phyloP scores from a whole-genome alignment of 2,797 vertebrate genomes.

The Gambelia wislizenii region DNA sequence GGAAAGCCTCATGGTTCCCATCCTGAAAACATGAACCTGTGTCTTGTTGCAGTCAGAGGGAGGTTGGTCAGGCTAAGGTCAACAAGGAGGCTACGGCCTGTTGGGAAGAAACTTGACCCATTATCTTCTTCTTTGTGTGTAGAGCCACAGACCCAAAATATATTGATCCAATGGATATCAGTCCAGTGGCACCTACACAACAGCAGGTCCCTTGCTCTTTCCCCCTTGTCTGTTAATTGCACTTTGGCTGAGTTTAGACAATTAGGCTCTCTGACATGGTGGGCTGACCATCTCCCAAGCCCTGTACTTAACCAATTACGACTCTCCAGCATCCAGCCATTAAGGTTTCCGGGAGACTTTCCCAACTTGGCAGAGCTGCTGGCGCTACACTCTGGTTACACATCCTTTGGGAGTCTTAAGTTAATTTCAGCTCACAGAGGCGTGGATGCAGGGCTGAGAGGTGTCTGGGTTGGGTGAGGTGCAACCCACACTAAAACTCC shows the following conservation, averaged over 20 bases:
- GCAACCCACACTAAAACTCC: too few relatives aligned
- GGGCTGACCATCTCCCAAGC: constrained; percentile 61
- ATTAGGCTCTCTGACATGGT: constrained; percentile 54
- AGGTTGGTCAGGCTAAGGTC: too few relatives aligned
- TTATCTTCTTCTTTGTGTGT: not conserved
- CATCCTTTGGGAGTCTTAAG: not conserved
- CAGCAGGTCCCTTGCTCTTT: too few relatives aligned
- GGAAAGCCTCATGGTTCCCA: too few relatives aligned
- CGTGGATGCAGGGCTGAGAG: not conserved
- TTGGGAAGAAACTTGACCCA: not conserved
- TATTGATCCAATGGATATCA: too few relatives aligned
- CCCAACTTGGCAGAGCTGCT: constrained; percentile 40
- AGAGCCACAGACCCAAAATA: too few relatives aligned
- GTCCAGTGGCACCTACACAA: not conserved
- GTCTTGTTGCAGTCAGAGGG: too few relatives aligned
- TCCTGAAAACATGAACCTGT: too few relatives aligned
- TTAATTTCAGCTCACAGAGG: not conserved
- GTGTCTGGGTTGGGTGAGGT: not conserved
- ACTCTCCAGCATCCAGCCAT: constrained; percentile 51
- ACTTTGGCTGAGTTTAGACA: constrained; percentile 45
- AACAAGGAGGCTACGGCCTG: not conserved
- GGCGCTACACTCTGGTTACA: constrained; percentile 50
- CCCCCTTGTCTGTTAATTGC: not conserved
- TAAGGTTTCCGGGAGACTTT: constrained; percentile 78
- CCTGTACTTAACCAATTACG: constrained; percentile 79